Evolutionary conservation across 2,797 vertebrate genomes (phyloP).

Genomic region (Phrynocephalus guinanensis): DNA sequence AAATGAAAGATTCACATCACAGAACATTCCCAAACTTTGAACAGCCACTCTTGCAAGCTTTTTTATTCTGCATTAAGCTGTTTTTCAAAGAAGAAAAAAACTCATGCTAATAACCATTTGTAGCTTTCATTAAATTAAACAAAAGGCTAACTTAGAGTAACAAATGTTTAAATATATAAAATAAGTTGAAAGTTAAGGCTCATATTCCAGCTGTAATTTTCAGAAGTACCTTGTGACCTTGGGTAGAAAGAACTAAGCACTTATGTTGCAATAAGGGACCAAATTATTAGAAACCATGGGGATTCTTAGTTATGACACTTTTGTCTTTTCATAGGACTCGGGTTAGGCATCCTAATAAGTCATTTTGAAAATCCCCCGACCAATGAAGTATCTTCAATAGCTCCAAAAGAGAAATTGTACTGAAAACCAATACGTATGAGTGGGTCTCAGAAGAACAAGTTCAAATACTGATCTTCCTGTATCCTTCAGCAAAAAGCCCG

Average conservation of each 20-base stretch:
- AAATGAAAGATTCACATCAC: slow-evolving; percentile 45
- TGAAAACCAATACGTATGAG: slow-evolving; percentile 16
- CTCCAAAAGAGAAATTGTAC: background rate
- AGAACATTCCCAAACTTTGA: slow-evolving; percentile 48
- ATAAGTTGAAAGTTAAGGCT: slow-evolving; percentile 68
- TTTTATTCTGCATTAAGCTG: slow-evolving; percentile 42
- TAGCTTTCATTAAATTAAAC: slow-evolving; percentile 49
- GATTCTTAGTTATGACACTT: slow-evolving; percentile 38
- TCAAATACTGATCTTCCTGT: slow-evolving; percentile 57
- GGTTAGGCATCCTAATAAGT: slow-evolving; percentile 9
- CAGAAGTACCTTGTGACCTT: slow-evolving; percentile 49
- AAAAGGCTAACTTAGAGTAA: slow-evolving; percentile 58
- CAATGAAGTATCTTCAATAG: slow-evolving; percentile 33
- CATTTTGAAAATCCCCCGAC: background rate
- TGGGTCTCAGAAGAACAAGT: slow-evolving; percentile 44
- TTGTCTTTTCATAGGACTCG: background rate
- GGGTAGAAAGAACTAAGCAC: slow-evolving; percentile 44
- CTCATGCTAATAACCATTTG: slow-evolving; percentile 43
- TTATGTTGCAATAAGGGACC: slow-evolving; percentile 34
- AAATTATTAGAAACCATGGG: slow-evolving; percentile 49
- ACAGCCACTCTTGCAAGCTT: slow-evolving; percentile 11
- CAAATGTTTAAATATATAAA: slow-evolving; percentile 63
- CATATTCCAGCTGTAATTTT: slow-evolving; percentile 52
- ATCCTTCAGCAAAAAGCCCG: slow-evolving; percentile 60
- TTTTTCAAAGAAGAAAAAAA: slow-evolving; percentile 51